Conservation (phyloP, 92 coral and sea anemone genomes). For the Phymanthus crucifer region DNA sequence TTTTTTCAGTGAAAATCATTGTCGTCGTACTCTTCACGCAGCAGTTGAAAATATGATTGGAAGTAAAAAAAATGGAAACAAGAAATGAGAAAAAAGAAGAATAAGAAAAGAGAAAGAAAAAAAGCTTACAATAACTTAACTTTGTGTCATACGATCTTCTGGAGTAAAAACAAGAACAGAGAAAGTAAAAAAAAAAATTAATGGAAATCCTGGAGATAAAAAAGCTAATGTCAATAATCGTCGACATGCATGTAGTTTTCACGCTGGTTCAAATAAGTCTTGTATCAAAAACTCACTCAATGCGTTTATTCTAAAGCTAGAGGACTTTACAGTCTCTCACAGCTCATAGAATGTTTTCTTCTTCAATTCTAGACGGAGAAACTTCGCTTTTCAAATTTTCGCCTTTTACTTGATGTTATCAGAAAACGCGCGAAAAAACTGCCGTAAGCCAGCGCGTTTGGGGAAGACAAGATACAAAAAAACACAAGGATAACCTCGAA, state of each 20-base stretch:
- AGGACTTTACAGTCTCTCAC: background rate
- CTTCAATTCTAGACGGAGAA: background rate
- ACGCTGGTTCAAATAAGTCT: too few relatives aligned
- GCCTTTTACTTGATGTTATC: background rate
- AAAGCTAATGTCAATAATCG: background rate
- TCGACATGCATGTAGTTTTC: too few relatives aligned
- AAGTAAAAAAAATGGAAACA: background rate
- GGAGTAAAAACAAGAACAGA: background rate
- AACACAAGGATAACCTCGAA: background rate
- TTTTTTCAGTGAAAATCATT: too few relatives aligned
- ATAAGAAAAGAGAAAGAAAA: background rate
- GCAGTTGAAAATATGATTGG: too few relatives aligned
- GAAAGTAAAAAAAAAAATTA: too few relatives aligned
- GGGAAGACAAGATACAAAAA: background rate
- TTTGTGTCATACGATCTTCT: too few relatives aligned
- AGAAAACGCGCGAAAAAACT: background rate
- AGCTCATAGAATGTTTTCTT: background rate
- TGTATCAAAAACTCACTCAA: too few relatives aligned
- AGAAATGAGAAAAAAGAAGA: background rate
- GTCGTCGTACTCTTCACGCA: too few relatives aligned
- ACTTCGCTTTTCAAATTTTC: background rate
- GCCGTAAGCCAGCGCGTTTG: background rate
- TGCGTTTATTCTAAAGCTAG: too few relatives aligned
- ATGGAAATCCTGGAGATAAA: background rate
- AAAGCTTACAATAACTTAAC: background rate